Evolutionary conservation across 2,888 invertebrate species (phyloP).

Genomic region (Pyrocoelia pectoralis): DNA sequence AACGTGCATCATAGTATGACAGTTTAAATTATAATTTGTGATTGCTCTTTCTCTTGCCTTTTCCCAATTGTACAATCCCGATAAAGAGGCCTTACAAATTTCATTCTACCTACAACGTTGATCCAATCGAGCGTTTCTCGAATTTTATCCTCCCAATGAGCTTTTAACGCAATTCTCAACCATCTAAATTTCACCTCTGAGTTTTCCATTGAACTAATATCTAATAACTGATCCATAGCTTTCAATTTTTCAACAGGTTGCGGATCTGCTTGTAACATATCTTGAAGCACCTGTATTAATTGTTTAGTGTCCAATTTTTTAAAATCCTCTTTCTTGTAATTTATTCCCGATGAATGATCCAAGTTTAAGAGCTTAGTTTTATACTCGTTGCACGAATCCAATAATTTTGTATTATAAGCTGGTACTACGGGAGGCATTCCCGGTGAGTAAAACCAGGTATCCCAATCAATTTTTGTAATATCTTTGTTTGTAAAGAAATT

Average conservation of each 20-base stretch:
- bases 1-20: slow-evolving; percentile 84
- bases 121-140: slow-evolving; percentile 77
- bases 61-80: slow-evolving; percentile 85
- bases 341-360: slow-evolving; percentile 39
- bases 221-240: slow-evolving; percentile 70
- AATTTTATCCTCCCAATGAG: slow-evolving; percentile 73
- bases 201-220: slow-evolving; percentile 72
- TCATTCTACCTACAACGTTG: slow-evolving; percentile 88
- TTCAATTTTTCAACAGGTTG: slow-evolving; percentile 66
- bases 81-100: slow-evolving; percentile 88
- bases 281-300: slow-evolving; percentile 72
- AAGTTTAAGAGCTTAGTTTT: slow-evolving; percentile 65
- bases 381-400: slow-evolving; percentile 67
- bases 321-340: slow-evolving; percentile 65
- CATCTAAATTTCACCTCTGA: slow-evolving; percentile 83
- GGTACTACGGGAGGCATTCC: slow-evolving; percentile 93
- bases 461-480: slow-evolving; percentile 79
- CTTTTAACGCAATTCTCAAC: slow-evolving; percentile 79
- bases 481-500: slow-evolving; percentile 72
- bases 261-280: slow-evolving; percentile 67
- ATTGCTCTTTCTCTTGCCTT: slow-evolving; percentile 72
- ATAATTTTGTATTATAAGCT: slow-evolving; percentile 74
- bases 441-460: slow-evolving; percentile 79
- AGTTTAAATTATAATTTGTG: slow-evolving; percentile 74
- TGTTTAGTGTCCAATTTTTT: slow-evolving; percentile 69